A percentile compares a stretch with the other conserved stretches of the same genome.
These are phyloP conservation scores for Pantherophis vulpinus DNA, from an alignment of 2,797 vertebrate species.

Conservation along the genomic window DNA sequence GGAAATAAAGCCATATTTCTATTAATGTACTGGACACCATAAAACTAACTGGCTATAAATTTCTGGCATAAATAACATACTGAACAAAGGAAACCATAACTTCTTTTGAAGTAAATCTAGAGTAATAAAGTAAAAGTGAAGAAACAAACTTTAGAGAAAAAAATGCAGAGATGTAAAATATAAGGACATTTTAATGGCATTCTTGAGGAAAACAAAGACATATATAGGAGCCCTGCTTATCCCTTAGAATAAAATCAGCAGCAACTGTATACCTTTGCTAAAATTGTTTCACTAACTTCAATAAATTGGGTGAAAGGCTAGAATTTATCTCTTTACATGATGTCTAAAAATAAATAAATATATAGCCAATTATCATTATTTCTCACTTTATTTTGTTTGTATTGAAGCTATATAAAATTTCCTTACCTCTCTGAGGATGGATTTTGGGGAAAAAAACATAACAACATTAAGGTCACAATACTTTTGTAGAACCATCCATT, in stretches of 20 bases:
- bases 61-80: conserved; percentile 23
- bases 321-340: background rate
- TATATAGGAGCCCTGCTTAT: background rate
- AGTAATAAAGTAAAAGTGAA: conserved; percentile 26
- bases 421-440: background rate
- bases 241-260: background rate
- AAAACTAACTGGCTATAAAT: conserved; percentile 39
- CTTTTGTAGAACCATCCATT: background rate
- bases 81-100: conserved; percentile 30
- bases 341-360: background rate
- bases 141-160: conserved; percentile 28
- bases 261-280: background rate
- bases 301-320: background rate
- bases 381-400: background rate
- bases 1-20: conserved; percentile 27
- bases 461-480: background rate
- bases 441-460: background rate
- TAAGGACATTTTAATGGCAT: conserved; percentile 25
- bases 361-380: background rate
- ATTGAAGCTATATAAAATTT: background rate
- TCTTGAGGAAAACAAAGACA: conserved; percentile 16
- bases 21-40: conserved; percentile 15
- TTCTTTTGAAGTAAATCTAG: conserved; percentile 28
- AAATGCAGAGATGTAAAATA: conserved; percentile 30
- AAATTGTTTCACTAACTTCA: background rate